A percentile compares a stretch with the other conserved stretches of the same genome.
These are phyloP conservation scores for Hypomecis punctinalis DNA, from an alignment of 2,888 invertebrate genomes.

Conservation along the genomic window DNA sequence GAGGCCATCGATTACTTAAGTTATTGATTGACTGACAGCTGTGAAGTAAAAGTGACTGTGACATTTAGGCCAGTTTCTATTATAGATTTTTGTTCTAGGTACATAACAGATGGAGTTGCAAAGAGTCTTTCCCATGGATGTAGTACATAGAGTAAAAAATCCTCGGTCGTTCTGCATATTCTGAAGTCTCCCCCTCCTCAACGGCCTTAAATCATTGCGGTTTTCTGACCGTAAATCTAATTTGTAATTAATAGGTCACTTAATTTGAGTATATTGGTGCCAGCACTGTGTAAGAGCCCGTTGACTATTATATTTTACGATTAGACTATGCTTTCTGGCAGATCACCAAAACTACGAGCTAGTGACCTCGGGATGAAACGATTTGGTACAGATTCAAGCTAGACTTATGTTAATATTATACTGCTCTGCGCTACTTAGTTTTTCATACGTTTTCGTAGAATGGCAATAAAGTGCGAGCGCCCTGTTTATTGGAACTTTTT, in stretches of 20 bases:
- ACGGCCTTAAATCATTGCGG: not conserved
- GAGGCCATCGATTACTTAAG: too few species aligned
- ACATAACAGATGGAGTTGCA: too few species aligned
- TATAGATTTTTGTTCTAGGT: too few species aligned
- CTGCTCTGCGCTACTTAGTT: not conserved
- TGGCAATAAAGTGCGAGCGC: not conserved
- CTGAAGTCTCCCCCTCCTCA: too few species aligned
- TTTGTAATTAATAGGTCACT: constrained; percentile 11
- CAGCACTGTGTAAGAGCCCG: constrained; percentile 19
- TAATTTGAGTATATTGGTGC: constrained; percentile 19
- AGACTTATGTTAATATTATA: constrained; percentile 8
- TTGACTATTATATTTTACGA: constrained; percentile 31
- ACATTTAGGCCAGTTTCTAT: too few species aligned
- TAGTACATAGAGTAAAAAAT: too few species aligned
- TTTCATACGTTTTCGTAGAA: constrained; percentile 2
- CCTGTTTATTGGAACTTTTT: not conserved
- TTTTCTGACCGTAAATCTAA: not conserved
- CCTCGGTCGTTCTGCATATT: too few species aligned
- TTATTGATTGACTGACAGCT: too few species aligned
- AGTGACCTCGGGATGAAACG: constrained; percentile 18
- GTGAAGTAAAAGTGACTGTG: too few species aligned
- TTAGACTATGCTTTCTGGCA: constrained; percentile 23
- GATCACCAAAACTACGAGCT: constrained; percentile 18
- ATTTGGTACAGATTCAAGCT: not conserved
- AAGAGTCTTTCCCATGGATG: too few species aligned